Base-by-base conservation (phyloP, 1,140 invertebrate genomes). In the Temnothorax nylanderi region DNA sequence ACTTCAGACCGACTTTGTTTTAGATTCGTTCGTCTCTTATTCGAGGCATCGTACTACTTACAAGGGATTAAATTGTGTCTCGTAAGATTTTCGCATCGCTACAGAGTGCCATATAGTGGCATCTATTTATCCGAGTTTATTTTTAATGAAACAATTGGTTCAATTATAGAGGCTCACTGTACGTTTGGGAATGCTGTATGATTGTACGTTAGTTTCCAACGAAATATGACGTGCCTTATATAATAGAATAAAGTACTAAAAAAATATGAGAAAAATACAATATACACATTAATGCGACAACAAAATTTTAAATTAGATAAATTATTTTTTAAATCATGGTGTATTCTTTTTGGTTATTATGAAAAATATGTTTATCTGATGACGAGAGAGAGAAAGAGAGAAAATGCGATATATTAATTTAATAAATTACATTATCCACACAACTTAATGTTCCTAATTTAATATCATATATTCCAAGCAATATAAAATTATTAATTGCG, bases 131-230 rank as follows among this genome's bases (percentile, higher is more conserved):
- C 11, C 84, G 51, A 32, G 49, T 87, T 87, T 85, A 87, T 82
- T 87, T 90, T 84, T 90, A 91, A 91, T 91, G 77, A 65, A 90
- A 87, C 78, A 90, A 91, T 91, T 90, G 89, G 49, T 56, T 56
- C 87, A 86, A 90, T 90, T 91, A 91, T 72, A 51, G 71, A 56
- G 26, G n/a, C 37, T 44, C 54, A 49, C n/a, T 58, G 41, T 60
- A 51, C 65, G 47, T 86, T 86, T 71, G 49, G 49, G 26, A 65
- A 74, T 54, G 37, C 13, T 44, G 10, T 13, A 62, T 64, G 71
- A 62, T 54, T 37, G 47, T 60, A 54, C n/a, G 26, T 65, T 49
- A 11, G 44, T 69, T 16, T 8, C n/a, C n/a, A 13, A 80, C 13
- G 10, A 37, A 32, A 37, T 37, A n/a, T 67, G n/a, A 34, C 18